Evolutionary conservation across 2,113 vertebrate genomes (phyloP).

Genomic region (Aleadryas rufinucha): DNA sequence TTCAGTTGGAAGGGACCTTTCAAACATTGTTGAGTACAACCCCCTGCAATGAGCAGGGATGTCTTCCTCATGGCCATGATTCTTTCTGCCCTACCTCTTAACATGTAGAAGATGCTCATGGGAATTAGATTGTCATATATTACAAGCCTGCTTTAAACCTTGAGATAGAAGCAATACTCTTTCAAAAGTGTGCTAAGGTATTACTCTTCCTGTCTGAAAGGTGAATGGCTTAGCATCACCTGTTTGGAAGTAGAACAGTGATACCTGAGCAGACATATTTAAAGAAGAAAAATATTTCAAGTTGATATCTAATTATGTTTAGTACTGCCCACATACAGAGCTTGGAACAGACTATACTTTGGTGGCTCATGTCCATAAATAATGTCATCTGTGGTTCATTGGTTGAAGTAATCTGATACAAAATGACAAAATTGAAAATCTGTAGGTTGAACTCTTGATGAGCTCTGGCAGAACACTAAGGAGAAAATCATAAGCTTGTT

Average conservation of each 20-base stretch:
- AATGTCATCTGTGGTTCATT: conserved; percentile 45
- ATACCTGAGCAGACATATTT: background rate
- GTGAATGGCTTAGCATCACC: background rate
- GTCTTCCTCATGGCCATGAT: background rate
- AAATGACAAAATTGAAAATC: conserved; percentile 58
- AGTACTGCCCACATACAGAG: background rate
- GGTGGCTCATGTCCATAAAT: conserved; percentile 28
- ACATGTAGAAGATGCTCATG: background rate
- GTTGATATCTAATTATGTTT: conserved; percentile 2
- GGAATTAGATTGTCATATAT: background rate
- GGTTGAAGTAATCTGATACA: conserved; percentile 47
- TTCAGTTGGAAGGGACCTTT: background rate
- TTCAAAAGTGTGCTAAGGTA: background rate
- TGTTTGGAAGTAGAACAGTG: background rate
- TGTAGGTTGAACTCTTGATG: conserved; percentile 33
- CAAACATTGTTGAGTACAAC: background rate
- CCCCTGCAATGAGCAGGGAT: background rate
- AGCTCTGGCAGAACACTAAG: conserved; percentile 26
- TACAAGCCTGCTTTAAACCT: background rate
- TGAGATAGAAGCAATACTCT: background rate
- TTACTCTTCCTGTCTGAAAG: background rate
- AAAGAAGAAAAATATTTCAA: background rate
- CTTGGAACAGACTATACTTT: background rate
- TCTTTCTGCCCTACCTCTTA: background rate
- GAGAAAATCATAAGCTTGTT: background rate